Base-by-base conservation (phyloP, 2,113 vertebrate genomes). In the Larimichthys crocea region DNA sequence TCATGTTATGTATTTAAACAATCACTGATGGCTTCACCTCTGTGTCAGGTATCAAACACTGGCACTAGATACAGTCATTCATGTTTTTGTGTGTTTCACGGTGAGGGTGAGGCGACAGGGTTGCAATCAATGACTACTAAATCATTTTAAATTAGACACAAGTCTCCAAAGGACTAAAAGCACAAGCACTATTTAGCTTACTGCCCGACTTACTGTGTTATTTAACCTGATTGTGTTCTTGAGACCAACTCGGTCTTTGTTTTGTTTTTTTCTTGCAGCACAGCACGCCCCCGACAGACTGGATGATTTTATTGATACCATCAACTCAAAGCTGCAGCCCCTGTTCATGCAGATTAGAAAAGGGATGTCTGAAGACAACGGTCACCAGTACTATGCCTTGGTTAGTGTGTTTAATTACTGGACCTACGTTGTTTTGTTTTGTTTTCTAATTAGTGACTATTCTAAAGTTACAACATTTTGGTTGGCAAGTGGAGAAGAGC, bases 341-440 rank as follows among this genome's bases (percentile, higher is more conserved):
- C 57, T 99, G 89, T 99, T 97, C 10, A 97, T 99, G 94, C 95
- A 98, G 80, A 96, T 99, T 55, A 94, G 97, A 85, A 98, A 97
- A 55, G 97, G 98, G 68, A 80, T 95, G 70, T 96, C 96, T 0
- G 97, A 99, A 74, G 95, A 95, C 0, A 92, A 94, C 0, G 98
- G 98, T 2, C 91, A 89, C 14, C 94, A 96, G 3, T 94, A 96
- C 68, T 98, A 97, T 0, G 96, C 96, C 0, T 74, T 99, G 93
- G 98, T 99, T 53, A 78, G 97, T 94, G 8, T 7, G 22, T 57
- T 26, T 64, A 29, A 46, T 10, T 35, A 5, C 62, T 24, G 10
- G 7, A 35, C 52, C 46, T 50, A 24, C 19, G 16, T 6, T 20
- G 6, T 29, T 15, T 60, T 1, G 6, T 9, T 17, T 55, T 9